A percentile compares a stretch with the other conserved stretches of the same genome.
phyloP scores from a whole-genome alignment of 1,140 invertebrate genomes.

The Drosophila biarmipes region DNA sequence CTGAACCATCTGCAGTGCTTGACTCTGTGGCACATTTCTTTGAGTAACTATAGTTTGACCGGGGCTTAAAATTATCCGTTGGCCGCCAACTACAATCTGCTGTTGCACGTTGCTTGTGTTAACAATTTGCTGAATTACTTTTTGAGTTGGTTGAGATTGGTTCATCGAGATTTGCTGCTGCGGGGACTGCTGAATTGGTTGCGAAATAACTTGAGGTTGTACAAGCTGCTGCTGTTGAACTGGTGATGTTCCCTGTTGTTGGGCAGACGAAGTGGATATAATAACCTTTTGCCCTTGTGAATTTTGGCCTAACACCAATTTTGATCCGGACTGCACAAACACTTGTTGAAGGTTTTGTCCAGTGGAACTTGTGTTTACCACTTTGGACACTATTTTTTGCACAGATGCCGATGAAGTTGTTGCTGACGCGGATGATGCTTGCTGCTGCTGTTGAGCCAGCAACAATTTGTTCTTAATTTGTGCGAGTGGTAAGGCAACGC shows the following conservation, averaged over 20 bases:
- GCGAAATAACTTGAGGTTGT: conserved; percentile 57
- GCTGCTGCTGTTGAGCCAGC: conserved; percentile 59
- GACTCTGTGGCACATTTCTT: conserved; percentile 71
- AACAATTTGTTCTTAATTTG: conserved; percentile 70
- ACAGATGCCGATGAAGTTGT: conserved; percentile 38
- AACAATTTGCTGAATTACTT: conserved; percentile 82
- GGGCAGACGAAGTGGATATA: conserved; percentile 59
- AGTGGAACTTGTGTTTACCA: conserved; percentile 28
- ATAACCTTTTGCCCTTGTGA: conserved; percentile 81
- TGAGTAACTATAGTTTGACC: conserved; percentile 83
- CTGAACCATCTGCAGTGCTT: conserved; percentile 74
- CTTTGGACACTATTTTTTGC: conserved; percentile 63
- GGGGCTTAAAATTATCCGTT: conserved; percentile 80
- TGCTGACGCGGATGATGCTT: conserved; percentile 6
- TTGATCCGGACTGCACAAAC: conserved; percentile 76
- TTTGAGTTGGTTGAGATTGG: conserved; percentile 72
- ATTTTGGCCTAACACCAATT: conserved; percentile 76
- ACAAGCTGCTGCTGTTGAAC: conserved; percentile 66
- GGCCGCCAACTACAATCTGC: conserved; percentile 80
- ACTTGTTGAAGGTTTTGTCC: conserved; percentile 69
- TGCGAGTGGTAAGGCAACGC: conserved; percentile 66
- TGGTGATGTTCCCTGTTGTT: conserved; percentile 44
- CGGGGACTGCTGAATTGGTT: conserved; percentile 53
- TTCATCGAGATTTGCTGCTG: conserved; percentile 70
- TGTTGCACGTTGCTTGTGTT: conserved; percentile 84